Conservation (phyloP, 2,888 invertebrate genomes). For the Cheilosia grossa region DNA sequence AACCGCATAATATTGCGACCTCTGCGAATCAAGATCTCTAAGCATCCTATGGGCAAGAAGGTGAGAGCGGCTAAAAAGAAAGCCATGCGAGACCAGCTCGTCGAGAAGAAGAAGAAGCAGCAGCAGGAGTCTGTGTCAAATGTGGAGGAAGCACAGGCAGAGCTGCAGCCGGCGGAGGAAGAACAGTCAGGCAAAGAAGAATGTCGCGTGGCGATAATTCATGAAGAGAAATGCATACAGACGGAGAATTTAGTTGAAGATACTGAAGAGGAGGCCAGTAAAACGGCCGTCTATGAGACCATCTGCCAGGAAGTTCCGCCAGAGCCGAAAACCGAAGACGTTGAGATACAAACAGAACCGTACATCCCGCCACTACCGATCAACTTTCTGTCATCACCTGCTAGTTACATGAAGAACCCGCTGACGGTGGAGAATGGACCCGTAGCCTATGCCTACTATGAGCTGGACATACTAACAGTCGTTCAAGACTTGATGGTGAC, state of each 20-base stretch:
- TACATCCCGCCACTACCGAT: conserved; percentile 76
- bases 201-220: neutral
- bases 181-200: neutral
- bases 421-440: conserved; percentile 79
- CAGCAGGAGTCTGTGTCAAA: neutral
- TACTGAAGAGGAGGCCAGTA: neutral
- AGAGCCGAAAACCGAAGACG: conserved; percentile 74
- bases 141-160: neutral
- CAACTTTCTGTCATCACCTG: conserved; percentile 75
- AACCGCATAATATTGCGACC: conserved; percentile 78
- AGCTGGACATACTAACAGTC: conserved; percentile 80
- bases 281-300: neutral
- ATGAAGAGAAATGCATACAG: neutral
- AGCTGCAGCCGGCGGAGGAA: neutral
- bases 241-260: neutral
- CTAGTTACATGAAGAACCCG: conserved; percentile 79
- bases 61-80: conserved; percentile 29
- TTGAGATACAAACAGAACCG: conserved; percentile 52
- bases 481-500: conserved; percentile 80
- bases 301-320: neutral
- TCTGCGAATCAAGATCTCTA: conserved; percentile 20
- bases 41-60: conserved; percentile 41
- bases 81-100: neutral
- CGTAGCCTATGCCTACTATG: conserved; percentile 80
- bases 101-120: neutral